These are phyloP conservation scores for Ennomos quercinarius DNA, from an alignment of 2,888 invertebrate species.

Conservation along the genomic window DNA sequence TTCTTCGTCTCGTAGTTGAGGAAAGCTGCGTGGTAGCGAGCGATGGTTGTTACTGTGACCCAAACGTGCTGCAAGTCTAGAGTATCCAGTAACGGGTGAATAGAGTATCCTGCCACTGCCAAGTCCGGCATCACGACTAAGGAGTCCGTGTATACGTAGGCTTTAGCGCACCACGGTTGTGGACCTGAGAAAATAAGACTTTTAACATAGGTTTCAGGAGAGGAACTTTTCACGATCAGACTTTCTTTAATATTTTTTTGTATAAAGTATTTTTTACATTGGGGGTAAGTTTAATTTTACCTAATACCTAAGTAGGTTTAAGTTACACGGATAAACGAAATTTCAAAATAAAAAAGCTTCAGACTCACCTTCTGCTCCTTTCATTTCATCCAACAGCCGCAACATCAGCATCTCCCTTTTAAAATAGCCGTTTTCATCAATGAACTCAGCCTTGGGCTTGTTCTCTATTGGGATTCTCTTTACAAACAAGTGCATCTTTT, in stretches of 20 bases:
- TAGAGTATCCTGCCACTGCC: conserved; percentile 57
- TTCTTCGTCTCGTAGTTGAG: conserved; percentile 61
- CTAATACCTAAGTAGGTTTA: too few species aligned
- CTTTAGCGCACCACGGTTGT: conserved; percentile 60
- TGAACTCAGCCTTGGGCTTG: conserved; percentile 64
- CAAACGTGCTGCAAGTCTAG: conserved; percentile 59
- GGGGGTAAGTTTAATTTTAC: too few species aligned
- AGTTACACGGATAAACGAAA: too few species aligned
- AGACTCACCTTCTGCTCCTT: conserved; percentile 43
- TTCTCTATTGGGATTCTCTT: conserved; percentile 64
- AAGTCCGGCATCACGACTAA: conserved; percentile 73
- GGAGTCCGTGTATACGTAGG: conserved; percentile 59
- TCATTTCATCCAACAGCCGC: conserved; percentile 60
- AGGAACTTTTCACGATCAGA: too few species aligned
- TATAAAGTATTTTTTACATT: too few species aligned
- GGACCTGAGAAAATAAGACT: conserved; percentile 46
- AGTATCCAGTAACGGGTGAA: conserved; percentile 45
- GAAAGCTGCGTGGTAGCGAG: conserved; percentile 70
- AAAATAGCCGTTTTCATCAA: conserved; percentile 56
- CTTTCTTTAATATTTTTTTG: too few species aligned
- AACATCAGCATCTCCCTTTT: conserved; percentile 65
- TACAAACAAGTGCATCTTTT: conserved; percentile 60
- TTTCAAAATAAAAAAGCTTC: conserved; percentile 7
- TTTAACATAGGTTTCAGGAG: too few species aligned
- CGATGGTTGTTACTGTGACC: conserved; percentile 53